Base-by-base conservation (phyloP, 1,140 invertebrate species). In the Drosophila pseudoobscura region DNA sequence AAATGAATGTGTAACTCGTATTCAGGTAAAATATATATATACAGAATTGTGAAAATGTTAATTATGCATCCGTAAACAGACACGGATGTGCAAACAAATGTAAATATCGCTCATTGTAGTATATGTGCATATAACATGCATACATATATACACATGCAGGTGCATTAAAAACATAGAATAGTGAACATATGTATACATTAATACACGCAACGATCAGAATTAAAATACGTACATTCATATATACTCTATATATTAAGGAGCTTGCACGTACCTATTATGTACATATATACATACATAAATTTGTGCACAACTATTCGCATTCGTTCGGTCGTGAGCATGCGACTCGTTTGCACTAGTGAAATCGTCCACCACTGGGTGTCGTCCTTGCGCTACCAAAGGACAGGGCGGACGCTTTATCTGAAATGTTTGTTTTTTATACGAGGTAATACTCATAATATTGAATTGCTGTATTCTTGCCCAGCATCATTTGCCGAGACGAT, bases 21-120 rank as follows among this genome's bases (percentile, higher is more conserved):
- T 63, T 29, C 70, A 73, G 70, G 70, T 73, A 73, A 73, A 63
- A 73, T 63, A 63, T 55, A 39, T 24, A 50, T 31, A 9, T 4
- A 8, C 24, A 3, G 24, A 22, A 29, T 22, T 29, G 8, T 11
- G 15, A 29, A 26, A 39, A 41, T 13, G 11, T 17, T 5, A 45
- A 51, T 13, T 39, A 13, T 39, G 35, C 11, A 41, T 8, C 17
- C 22, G 20, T 35, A 35, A 53, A 29, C 31, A n/a, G 20, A 22
- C 41, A 17, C 54, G 45, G 43, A 74, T 60, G 58, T 53, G 66
- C 54, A 64, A 44, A 57, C 45, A 39, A 39, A 39, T 54, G 59
- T 22, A 49, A 44, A 51, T 63, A 63, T 62, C 55, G 52, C 51
- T 61, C 51, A 22, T 53, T 53, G 51, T 35, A 47, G 54, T 56